Evolutionary conservation across 2,113 vertebrate genomes (phyloP), one percentile per base, ranked within the genome.

Genomic region (Nothoprocta pentlandii): DNA sequence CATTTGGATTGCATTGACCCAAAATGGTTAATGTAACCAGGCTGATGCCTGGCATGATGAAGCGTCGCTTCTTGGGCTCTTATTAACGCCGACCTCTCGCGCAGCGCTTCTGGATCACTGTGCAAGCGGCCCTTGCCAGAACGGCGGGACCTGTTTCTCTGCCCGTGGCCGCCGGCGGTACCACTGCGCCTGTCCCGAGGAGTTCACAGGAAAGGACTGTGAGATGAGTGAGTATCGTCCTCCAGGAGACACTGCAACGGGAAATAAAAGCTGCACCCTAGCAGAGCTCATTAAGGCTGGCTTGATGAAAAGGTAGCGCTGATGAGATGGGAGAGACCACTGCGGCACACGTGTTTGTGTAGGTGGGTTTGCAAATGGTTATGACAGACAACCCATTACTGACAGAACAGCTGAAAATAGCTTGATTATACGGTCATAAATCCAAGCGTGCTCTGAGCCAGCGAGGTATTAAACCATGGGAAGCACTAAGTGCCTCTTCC

Each of bases 201-300:
- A 95, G 68, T 99, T 98, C 97, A 97, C 91, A 0, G 99, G 99
- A n/a, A 75, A 58, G 47, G 68, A 97, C 68, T 99, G 99, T 22
- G 95, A 98, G 82, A 96, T 97, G 42, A 98, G 99, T 99, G 95
- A 96, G 99, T 95, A 73, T 39, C 79, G 75, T 51, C 66, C 79
- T 47, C 78, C 34, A 5, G 0, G 8, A 76, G 16, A 17, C 25
- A 49, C 79, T 66, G 47, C 39, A 53, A 58, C 9, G 54, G 28
- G 44, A 77, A 74, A 84, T n/a, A 42, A 49, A 49, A 49, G 49
- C 0, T 0, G 69, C 53, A 34, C 64, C 51, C 32, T 46, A 80
- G 58, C 16, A 92, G 59, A 66, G 59, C 51, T 92, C 20, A 5
- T 76, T 88, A 93, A 46, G 23, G n/a, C 74, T 77, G 73, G 8